Conservation (phyloP, 1,140 invertebrate species). For the Ooceraea biroi region DNA sequence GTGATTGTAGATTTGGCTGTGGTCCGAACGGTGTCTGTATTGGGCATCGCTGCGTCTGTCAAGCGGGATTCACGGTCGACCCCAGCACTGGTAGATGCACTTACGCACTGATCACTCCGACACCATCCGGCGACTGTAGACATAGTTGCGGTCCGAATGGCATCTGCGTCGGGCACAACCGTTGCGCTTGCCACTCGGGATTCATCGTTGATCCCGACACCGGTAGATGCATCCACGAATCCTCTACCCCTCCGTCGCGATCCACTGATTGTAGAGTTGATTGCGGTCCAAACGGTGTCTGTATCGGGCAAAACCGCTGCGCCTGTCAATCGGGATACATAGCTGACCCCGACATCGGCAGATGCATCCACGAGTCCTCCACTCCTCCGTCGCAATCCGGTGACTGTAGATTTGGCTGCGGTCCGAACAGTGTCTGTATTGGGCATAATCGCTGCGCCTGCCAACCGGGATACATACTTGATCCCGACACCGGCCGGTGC, state of each 20-base stretch:
- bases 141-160: slow-evolving; percentile 7
- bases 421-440: slow-evolving; percentile 69
- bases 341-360: slow-evolving; percentile 57
- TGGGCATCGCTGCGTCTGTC: slow-evolving; percentile 83
- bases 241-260: neutral
- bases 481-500: slow-evolving; percentile 65
- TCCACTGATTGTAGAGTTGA: slow-evolving; percentile 39
- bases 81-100: too few species aligned
- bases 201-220: slow-evolving; percentile 57
- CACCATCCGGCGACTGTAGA: slow-evolving; percentile 43
- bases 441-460: slow-evolving; percentile 85
- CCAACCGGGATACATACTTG: slow-evolving; percentile 64
- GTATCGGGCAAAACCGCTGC: slow-evolving; percentile 84
- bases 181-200: too few species aligned
- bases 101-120: slow-evolving; percentile 50
- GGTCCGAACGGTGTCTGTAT: slow-evolving; percentile 71
- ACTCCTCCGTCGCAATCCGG: neutral
- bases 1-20: too few species aligned
- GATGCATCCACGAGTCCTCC: slow-evolving; percentile 37
- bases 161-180: neutral
- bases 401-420: slow-evolving; percentile 59
- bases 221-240: slow-evolving; percentile 59
- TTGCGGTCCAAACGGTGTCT: slow-evolving; percentile 69
- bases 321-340: slow-evolving; percentile 73
- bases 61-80: slow-evolving; percentile 60